phyloP scores from a whole-genome alignment of 2,113 vertebrate genomes.

The Myrmecobius fasciatus region DNA sequence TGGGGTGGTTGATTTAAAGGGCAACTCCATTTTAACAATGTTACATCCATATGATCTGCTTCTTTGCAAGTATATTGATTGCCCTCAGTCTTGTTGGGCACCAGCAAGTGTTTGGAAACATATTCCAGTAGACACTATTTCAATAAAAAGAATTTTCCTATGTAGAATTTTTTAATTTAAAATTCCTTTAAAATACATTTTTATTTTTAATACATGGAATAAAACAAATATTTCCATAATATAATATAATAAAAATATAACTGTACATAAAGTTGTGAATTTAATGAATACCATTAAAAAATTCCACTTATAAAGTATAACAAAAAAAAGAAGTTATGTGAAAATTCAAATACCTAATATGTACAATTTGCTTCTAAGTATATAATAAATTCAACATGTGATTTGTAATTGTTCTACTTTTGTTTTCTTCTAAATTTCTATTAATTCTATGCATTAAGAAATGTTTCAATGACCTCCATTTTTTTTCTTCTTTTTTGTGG shows the following conservation, averaged over 20 bases:
- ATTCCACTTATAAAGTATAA: background rate
- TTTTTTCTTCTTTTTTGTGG: background rate
- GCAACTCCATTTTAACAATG: background rate
- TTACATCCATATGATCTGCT: background rate
- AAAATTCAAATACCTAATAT: background rate
- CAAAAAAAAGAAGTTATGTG: background rate
- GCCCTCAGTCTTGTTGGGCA: background rate
- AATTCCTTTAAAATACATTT: background rate
- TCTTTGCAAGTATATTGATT: background rate
- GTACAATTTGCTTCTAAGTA: background rate
- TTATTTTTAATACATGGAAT: too few species aligned
- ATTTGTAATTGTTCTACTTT: background rate
- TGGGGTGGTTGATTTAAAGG: background rate
- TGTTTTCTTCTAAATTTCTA: background rate
- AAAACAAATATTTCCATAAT: too few species aligned
- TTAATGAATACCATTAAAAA: background rate
- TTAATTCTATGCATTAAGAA: background rate
- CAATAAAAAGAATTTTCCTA: background rate
- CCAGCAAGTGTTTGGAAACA: background rate
- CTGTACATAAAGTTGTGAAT: background rate
- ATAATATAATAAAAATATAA: too few species aligned
- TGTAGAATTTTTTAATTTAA: background rate
- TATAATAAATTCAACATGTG: background rate
- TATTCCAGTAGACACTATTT: background rate
- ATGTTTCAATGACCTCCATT: background rate